These are phyloP conservation scores for Borostomias antarcticus DNA, from an alignment of 2,797 vertebrate species.

Conservation along the genomic window DNA sequence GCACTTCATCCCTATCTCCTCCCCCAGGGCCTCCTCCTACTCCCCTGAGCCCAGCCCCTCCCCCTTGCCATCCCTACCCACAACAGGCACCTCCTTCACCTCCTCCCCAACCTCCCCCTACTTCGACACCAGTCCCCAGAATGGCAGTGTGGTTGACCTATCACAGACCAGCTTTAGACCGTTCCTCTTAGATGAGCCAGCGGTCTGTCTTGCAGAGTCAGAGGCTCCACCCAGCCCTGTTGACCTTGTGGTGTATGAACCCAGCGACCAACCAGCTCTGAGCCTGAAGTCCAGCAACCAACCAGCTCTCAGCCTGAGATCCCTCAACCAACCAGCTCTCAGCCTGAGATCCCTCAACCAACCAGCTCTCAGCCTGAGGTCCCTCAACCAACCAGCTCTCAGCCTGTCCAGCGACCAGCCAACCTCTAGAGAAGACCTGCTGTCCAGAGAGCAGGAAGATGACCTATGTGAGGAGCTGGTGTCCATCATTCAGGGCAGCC, in stretches of 20 bases:
- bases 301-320: not conserved
- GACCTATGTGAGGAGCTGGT: conserved; percentile 62
- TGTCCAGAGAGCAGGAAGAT: conserved; percentile 49
- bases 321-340: not conserved
- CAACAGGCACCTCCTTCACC: conserved; percentile 40
- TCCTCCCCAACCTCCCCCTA: conserved; percentile 54
- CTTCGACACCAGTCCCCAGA: conserved; percentile 35
- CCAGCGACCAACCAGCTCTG: conserved; percentile 15
- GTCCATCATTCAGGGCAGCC: conserved; percentile 62
- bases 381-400: not conserved
- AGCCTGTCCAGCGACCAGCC: not conserved
- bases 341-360: not conserved
- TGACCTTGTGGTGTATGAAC: conserved; percentile 47
- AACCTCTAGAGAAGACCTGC: conserved; percentile 13
- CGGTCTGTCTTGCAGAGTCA: conserved; percentile 5
- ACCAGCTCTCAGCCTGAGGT: not conserved
- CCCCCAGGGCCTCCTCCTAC: conserved; percentile 56
- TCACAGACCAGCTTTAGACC: conserved; percentile 15
- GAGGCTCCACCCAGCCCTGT: conserved; percentile 27
- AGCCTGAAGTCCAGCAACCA: conserved; percentile 11
- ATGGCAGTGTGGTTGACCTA: conserved; percentile 47
- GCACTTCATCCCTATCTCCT: conserved; percentile 60
- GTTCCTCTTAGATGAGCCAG: not conserved
- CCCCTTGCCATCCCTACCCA: conserved; percentile 45
- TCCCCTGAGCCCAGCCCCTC: conserved; percentile 55